A percentile compares a stretch with the other conserved stretches of the same genome.
Evolutionary conservation across 2,797 vertebrate genomes (phyloP).

Genomic region (Pangasius krempfi): DNA sequence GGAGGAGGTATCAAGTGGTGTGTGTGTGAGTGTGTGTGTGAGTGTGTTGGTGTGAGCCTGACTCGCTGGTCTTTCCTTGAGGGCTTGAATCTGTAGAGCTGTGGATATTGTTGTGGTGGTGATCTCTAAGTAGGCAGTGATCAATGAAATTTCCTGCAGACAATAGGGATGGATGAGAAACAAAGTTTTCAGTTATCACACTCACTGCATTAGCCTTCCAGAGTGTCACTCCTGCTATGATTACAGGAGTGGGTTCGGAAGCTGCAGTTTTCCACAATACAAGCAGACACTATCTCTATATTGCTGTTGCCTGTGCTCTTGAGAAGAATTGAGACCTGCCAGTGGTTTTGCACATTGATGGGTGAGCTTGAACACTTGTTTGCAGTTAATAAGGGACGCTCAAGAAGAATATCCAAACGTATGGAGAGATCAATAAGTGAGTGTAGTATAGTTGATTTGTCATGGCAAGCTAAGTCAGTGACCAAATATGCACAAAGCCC

Average conservation of each 20-base stretch:
- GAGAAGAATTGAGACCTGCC: neutral
- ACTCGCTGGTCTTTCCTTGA: neutral
- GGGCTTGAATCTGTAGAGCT: neutral
- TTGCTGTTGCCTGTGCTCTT: neutral
- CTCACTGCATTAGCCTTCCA: neutral
- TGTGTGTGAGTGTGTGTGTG: conserved; percentile 1
- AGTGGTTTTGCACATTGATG: neutral
- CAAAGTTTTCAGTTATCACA: neutral
- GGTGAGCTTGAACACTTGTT: neutral
- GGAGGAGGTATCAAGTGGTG: neutral
- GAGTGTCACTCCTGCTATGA: neutral
- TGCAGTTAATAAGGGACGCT: neutral
- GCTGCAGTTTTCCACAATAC: neutral
- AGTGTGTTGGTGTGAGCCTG: neutral
- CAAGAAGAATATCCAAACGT: neutral
- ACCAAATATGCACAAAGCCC: neutral
- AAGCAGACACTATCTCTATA: neutral
- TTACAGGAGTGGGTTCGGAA: neutral
- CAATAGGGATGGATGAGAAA: neutral
- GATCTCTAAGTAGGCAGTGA: neutral
- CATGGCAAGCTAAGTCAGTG: neutral
- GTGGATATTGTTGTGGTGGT: conserved; percentile 11
- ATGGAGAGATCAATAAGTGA: neutral
- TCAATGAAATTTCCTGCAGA: neutral
- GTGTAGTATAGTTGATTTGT: neutral